Evolutionary conservation across 2,797 vertebrate genomes (phyloP).

Genomic region (Xiphophorus birchmanni): DNA sequence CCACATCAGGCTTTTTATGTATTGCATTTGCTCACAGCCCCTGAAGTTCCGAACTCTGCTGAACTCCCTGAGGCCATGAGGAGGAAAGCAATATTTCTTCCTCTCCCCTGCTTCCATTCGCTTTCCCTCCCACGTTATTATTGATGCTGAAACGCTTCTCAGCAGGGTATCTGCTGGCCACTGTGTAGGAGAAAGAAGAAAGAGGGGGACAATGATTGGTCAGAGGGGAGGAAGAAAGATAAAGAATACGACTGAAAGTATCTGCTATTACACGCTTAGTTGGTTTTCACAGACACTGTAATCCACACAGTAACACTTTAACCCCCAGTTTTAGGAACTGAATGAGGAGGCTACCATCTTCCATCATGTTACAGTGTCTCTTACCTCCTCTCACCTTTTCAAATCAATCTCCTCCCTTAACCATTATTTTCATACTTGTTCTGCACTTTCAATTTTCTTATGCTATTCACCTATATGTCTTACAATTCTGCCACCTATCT

Average conservation of each 20-base stretch:
- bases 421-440: slow-evolving; percentile 5
- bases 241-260: slow-evolving; percentile 20
- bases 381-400: slow-evolving; percentile 21
- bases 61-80: slow-evolving; percentile 21
- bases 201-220: slow-evolving; percentile 10
- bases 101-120: slow-evolving; percentile 10
- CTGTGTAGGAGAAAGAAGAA: slow-evolving; percentile 31
- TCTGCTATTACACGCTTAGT: slow-evolving; percentile 31
- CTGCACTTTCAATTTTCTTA: slow-evolving; percentile 26
- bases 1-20: slow-evolving; percentile 12
- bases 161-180: slow-evolving; percentile 59
- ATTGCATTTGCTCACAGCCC: neutral
- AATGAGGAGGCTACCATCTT: slow-evolving; percentile 29
- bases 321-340: slow-evolving; percentile 5
- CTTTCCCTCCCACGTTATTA: slow-evolving; percentile 53
- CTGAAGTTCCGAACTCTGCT: slow-evolving; percentile 24
- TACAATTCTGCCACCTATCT: slow-evolving; percentile 16
- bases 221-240: slow-evolving; percentile 10
- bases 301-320: slow-evolving; percentile 1
- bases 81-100: slow-evolving; percentile 44
- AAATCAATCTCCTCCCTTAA: slow-evolving; percentile 25
- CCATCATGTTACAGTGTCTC: slow-evolving; percentile 16
- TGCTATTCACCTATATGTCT: slow-evolving; percentile 24
- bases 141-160: slow-evolving; percentile 50
- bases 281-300: slow-evolving; percentile 28